Evolutionary conservation across 2,797 vertebrate species (phyloP).

Genomic region (Gallinago nigripennis): DNA sequence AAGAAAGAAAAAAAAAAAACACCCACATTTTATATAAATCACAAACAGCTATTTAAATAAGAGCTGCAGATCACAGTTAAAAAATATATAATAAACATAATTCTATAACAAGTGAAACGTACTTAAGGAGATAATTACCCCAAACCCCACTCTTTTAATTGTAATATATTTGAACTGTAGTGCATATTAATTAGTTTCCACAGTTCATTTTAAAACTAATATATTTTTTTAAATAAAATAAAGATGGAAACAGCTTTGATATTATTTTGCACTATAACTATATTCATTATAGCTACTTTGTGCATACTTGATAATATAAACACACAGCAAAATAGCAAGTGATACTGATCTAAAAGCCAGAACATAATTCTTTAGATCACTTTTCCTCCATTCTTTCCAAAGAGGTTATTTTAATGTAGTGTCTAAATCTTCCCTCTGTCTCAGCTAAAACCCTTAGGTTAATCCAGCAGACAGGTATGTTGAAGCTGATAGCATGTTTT

Average conservation of each 20-base stretch:
- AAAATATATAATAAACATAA: not conserved
- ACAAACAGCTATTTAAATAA: slow-evolving; percentile 37
- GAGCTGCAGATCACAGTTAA: not conserved
- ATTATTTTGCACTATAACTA: not conserved
- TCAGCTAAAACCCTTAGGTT: not conserved
- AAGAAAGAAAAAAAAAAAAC: not conserved
- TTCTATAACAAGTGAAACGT: not conserved
- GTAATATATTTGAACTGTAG: not conserved
- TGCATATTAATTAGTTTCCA: slow-evolving; percentile 45
- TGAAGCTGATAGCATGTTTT: not conserved
- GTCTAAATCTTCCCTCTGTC: not conserved
- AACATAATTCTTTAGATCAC: not conserved
- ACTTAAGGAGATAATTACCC: not conserved
- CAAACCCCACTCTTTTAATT: slow-evolving; percentile 38
- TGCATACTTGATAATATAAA: not conserved
- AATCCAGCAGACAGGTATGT: not conserved
- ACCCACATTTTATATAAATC: not conserved
- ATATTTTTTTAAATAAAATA: not conserved
- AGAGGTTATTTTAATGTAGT: not conserved
- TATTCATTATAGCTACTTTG: not conserved
- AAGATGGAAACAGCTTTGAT: rapidly evolving
- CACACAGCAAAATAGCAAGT: not conserved
- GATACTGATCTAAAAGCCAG: not conserved
- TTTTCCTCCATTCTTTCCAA: not conserved
- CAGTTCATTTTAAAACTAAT: not conserved